Conservation (phyloP, 2,888 invertebrate species). For the Lasioglossum morio region DNA sequence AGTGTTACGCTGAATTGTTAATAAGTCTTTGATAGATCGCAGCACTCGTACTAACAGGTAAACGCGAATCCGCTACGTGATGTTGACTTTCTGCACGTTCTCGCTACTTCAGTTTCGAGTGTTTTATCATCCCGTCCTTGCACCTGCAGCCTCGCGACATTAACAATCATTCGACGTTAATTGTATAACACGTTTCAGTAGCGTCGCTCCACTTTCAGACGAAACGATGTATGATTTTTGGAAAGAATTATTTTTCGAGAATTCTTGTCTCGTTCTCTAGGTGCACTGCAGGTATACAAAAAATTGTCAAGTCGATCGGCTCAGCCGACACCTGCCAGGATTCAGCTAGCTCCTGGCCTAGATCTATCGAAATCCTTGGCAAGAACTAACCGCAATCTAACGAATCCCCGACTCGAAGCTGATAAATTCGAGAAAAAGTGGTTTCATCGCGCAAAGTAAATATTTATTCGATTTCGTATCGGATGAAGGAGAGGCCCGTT, state of each 20-base stretch:
- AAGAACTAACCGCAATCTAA: neutral
- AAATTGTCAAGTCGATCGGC: neutral
- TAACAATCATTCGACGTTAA: neutral
- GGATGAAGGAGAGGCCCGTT: neutral
- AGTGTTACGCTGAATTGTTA: conserved; percentile 3
- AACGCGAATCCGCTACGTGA: neutral
- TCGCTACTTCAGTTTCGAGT: neutral
- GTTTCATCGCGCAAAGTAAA: neutral
- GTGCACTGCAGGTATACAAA: neutral
- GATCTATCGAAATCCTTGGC: neutral
- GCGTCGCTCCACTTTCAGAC: neutral
- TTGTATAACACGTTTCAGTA: neutral
- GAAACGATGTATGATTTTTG: no score
- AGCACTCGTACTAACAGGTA: neutral
- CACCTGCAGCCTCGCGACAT: neutral
- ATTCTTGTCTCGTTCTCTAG: neutral
- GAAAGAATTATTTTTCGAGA: neutral
- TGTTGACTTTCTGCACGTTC: neutral
- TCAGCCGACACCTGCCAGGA: neutral
- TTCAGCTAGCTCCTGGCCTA: neutral
- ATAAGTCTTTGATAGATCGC: conserved; percentile 8
- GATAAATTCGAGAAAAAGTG: neutral
- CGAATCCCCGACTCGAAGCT: neutral
- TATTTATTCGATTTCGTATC: conserved; percentile 1
- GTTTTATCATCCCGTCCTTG: neutral